Evolutionary conservation across 2,113 vertebrate genomes (phyloP).

Genomic region (Megaptera novaeangliae): DNA sequence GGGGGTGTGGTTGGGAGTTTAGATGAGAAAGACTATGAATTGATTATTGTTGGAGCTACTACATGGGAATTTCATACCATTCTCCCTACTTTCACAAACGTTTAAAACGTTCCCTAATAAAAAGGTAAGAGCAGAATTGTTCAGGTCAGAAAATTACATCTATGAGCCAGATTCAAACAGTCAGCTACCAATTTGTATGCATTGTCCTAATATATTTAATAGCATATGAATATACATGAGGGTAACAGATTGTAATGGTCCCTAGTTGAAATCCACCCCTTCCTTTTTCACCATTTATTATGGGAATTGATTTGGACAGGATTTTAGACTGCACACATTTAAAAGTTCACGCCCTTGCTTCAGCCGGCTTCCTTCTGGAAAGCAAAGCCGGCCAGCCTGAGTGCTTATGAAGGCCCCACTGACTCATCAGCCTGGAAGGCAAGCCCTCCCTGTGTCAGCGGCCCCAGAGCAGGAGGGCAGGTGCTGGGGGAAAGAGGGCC

Average conservation of each 20-base stretch:
- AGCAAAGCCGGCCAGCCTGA: background rate
- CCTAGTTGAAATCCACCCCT: background rate
- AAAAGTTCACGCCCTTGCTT: background rate
- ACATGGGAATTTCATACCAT: background rate
- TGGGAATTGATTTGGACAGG: background rate
- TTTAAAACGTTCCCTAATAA: background rate
- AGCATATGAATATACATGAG: background rate
- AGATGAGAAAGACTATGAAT: background rate
- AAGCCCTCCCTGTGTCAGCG: background rate
- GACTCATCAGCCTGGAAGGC: conserved; percentile 6
- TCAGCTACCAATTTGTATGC: background rate
- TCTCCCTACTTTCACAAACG: background rate
- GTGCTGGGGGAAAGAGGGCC: background rate
- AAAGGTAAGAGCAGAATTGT: background rate
- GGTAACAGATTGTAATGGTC: background rate
- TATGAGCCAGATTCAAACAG: background rate
- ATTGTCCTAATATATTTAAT: background rate
- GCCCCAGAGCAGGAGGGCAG: background rate
- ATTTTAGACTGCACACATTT: background rate
- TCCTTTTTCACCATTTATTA: background rate
- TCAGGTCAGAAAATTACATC: background rate
- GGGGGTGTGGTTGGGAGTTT: background rate
- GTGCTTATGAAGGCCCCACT: background rate
- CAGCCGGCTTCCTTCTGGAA: conserved; percentile 35
- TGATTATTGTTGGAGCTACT: background rate